These are phyloP conservation scores for Standfussiana lucernea DNA, from an alignment of 2,888 invertebrate genomes.

Conservation along the genomic window DNA sequence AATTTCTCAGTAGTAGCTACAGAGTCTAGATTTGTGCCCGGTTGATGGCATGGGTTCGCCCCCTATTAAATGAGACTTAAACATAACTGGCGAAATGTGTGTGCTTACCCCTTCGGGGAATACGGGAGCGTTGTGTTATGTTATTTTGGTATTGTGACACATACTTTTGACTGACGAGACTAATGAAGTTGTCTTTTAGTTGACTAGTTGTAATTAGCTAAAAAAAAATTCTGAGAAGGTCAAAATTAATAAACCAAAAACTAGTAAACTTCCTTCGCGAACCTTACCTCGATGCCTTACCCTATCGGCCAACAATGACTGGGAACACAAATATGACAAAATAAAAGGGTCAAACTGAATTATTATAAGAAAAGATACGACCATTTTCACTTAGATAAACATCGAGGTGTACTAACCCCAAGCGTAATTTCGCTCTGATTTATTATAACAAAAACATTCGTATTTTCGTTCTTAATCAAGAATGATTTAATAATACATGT, in stretches of 20 bases:
- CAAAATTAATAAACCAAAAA: background rate
- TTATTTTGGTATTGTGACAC: background rate
- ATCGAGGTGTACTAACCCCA: conserved; percentile 7
- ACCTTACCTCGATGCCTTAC: background rate
- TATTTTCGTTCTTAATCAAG: background rate
- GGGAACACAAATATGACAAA: background rate
- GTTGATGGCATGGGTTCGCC: background rate
- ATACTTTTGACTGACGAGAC: background rate
- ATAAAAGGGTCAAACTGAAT: conserved; percentile 3
- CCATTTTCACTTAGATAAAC: background rate
- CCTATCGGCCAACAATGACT: background rate
- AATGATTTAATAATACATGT: conserved; percentile 22
- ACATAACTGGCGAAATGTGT: background rate
- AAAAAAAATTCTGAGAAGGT: background rate
- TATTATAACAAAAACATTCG: conserved; percentile 10
- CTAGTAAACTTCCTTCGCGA: background rate
- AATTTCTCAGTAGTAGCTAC: background rate
- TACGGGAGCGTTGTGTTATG: background rate
- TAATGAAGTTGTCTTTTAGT: background rate
- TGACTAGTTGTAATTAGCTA: background rate
- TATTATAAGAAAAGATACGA: background rate
- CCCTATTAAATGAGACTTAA: background rate
- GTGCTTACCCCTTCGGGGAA: background rate
- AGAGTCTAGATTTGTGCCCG: background rate
- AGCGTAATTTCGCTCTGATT: conserved; percentile 9